Evolutionary conservation across 2,888 invertebrate genomes (phyloP), one percentile per base, ranked within the genome.

Genomic region (Tanytarsus gracilentus): DNA sequence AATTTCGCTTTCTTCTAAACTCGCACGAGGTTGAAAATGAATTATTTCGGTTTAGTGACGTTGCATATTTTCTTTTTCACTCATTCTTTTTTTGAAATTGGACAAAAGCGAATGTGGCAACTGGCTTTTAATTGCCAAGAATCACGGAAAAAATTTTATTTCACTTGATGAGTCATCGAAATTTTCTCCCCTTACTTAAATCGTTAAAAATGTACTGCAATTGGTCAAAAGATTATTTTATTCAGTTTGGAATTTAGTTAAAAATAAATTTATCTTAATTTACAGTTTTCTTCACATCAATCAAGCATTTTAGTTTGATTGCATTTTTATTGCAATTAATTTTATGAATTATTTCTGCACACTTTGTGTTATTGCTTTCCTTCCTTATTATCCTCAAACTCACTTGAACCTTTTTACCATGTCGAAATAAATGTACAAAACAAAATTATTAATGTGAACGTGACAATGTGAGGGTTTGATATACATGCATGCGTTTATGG

Each of bases 281-380:
- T n/a, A n/a, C n/a, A n/a, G n/a, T n/a, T n/a, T n/a, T 30, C 9
- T 30, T 30, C 9, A 8, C 30, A 6, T 11, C 30, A 8, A 30
- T 8, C 9, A 11, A 30, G 30, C 30, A 30, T 4, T 33, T 23
- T 55, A 11, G 36, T 14, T 25, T 39, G 53, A 55, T 55, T 55
- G 53, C 53, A 55, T 55, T 55, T 55, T 55, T 55, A 55, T 39
- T 55, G 53, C 53, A 33, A 5, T 55, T 23, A 9, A 36, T 55
- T 29, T 30, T 29, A 39, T 40, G 14, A 40, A 14, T 40, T 33
- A 33, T 33, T 9, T 33, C 9, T n/a, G 9, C 33, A 33, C 9
- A 33, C 3, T 33, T 33, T 9, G 9, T 33, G 11, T 5, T 11
- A 9, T 33, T 33, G n/a, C n/a, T n/a, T n/a, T n/a, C n/a, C n/a